Base-by-base conservation (phyloP, 1,140 invertebrate species). In the Ostrea denselamellosa region DNA sequence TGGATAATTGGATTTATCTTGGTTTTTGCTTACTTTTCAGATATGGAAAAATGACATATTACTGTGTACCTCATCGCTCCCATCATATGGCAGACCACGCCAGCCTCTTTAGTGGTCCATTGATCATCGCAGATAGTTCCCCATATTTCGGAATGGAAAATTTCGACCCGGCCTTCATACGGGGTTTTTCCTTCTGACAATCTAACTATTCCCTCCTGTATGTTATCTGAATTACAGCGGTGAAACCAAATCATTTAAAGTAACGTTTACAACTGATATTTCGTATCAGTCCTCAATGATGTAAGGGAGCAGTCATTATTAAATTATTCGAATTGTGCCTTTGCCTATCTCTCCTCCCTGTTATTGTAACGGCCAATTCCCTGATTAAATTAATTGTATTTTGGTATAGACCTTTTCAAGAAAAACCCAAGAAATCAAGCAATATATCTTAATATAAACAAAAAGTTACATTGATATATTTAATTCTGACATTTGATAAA, bases 71-170 rank as follows among this genome's bases (percentile, higher is more conserved):
- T 89, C 54, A 62, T 77, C 51, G 89, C 91, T n/a, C 97, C 97
- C 82, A 98, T 94, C 93, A 97, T 96, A 85, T 96, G 95, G 95
- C 98, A 99, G 8, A 98, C 96, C 3, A 99, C 97, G n/a, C 95
- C 94, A 0, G 97, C 98, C 89, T 98, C 98, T 4, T 96, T 93
- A 54, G 96, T 93, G 92, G 98, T 98, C 97, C 97, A 99, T 93
- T 98, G 97, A 93, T 98, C 98, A 93, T 99, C 98, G 93, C 98
- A 98, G 19, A 99, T 95, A 17, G 97, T 96, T 8, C 98, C 98
- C 98, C 98, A 98, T 89, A 96, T 96, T 9, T 96, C 97, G 85
- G 97, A 96, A 93, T 98, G 97, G 90, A 97, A 97, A 58, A 99
- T 97, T 94, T 98, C 97, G 9, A 98, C 97, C 94, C 98, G 98